Evolutionary conservation across 2,113 vertebrate genomes (phyloP), one percentile per base, ranked within the genome.

Genomic region (Apistogramma diplotaenia): DNA sequence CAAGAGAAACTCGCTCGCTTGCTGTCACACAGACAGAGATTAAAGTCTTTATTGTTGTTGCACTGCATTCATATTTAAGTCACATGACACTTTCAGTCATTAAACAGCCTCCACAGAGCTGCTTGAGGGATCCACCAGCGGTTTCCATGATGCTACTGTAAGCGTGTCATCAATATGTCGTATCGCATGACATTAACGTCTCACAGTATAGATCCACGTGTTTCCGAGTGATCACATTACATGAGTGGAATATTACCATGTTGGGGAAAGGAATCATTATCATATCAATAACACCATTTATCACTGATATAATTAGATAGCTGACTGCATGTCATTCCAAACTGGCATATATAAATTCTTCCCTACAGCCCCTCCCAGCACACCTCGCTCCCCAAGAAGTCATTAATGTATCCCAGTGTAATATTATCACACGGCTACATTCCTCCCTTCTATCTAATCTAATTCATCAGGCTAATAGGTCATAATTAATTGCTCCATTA

Each of bases 401-500:
- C 92, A 91, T 93, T 92, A 93, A 91, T 85, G 82, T 88, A 89
- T 86, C 70, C 82, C 78, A 62, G 85, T 90, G 93, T 92, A 89
- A 91, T 90, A 92, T 92, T 88, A 92, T 93, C 90, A 86, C 90
- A 89, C 71, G 57, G 67, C 86, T 84, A 88, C 81, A 88, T 92
- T 86, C 81, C 74, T 87, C 85, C 55, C 74, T 84, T 79, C 91
- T 61, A 86, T 89, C 90, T 93, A 91, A 94, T 94, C 89, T 85
- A 93, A 93, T 93, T 93, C 89, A 90, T 91, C 92, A 89, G 87
- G 82, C 90, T 92, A 94, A 94, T 92, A 93, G 93, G 91, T 94
- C 91, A 92, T 93, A 92, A 92, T 93, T 91, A 92, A 93, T 93
- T 92, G 89, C 90, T 91, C 82, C 83, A 89, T 93, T 92, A 93